Conservation (phyloP, 2,797 vertebrate genomes). For the Crocodylus rhombifer region DNA sequence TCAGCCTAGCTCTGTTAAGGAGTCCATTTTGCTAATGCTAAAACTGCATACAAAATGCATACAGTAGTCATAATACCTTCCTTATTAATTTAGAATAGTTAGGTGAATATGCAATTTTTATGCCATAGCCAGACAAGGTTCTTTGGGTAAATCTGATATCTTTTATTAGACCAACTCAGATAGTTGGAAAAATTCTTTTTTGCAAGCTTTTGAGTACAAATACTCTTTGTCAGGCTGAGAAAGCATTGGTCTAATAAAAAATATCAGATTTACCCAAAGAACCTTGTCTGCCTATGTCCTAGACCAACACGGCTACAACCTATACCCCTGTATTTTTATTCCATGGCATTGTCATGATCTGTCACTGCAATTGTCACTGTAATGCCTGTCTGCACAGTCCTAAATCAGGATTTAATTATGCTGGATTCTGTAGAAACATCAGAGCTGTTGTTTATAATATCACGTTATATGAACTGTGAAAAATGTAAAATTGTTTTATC, state of each 20-base stretch:
- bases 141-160: too few species aligned
- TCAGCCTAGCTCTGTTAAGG: neutral
- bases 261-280: too few species aligned
- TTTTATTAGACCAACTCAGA: too few species aligned
- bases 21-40: neutral
- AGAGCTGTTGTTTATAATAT: neutral
- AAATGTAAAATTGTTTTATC: neutral
- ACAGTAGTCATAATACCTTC: neutral
- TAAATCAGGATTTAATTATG: neutral
- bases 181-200: too few species aligned
- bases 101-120: fast-evolving
- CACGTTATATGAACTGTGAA: neutral
- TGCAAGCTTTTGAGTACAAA: too few species aligned
- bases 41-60: neutral
- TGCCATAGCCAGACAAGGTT: too few species aligned
- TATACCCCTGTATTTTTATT: neutral
- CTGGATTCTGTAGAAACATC: neutral
- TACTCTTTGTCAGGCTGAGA: too few species aligned
- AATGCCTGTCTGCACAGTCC: neutral
- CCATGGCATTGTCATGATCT: neutral
- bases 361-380: neutral
- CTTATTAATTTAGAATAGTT: neutral
- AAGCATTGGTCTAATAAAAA: too few species aligned
- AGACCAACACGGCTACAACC: too few species aligned
- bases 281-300: too few species aligned